phyloP scores from a whole-genome alignment of 2,113 vertebrate species.

The Macaca mulatta region DNA sequence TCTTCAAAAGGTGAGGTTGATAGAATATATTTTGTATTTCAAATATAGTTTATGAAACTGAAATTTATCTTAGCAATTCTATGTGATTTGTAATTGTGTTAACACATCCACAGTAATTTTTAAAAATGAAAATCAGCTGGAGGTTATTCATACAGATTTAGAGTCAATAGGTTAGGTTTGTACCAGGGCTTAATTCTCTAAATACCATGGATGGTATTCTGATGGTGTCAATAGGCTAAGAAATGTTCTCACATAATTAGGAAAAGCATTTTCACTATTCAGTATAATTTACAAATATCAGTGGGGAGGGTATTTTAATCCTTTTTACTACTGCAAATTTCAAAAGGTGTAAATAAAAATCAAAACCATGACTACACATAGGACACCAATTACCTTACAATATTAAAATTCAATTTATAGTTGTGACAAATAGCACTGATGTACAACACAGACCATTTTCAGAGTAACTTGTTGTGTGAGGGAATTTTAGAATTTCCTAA shows the following conservation, averaged over 20 bases:
- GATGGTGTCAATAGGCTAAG: slow-evolving; percentile 33
- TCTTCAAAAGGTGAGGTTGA: background rate
- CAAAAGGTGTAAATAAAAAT: background rate
- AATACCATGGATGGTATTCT: slow-evolving; percentile 56
- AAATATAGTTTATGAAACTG: background rate
- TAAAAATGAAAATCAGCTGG: slow-evolving; percentile 32
- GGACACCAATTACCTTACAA: background rate
- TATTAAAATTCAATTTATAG: background rate
- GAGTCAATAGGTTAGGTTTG: background rate
- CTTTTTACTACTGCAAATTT: background rate
- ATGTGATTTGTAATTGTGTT: background rate
- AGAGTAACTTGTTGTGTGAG: background rate
- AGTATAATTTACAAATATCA: slow-evolving; percentile 50
- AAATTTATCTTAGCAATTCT: background rate
- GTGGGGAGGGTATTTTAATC: slow-evolving; percentile 37
- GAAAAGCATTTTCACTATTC: slow-evolving; percentile 61
- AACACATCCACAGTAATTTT: background rate
- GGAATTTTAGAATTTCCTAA: slow-evolving; percentile 38
- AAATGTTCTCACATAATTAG: slow-evolving; percentile 72
- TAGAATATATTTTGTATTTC: slow-evolving; percentile 39
- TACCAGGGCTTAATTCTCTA: slow-evolving; percentile 65
- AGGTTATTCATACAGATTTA: slow-evolving; percentile 48
- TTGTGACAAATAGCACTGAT: slow-evolving; percentile 2
- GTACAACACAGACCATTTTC: background rate
- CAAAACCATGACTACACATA: background rate